These are phyloP conservation scores for Neodiprion pinetum DNA, from an alignment of 1,140 invertebrate genomes.

Conservation along the genomic window DNA sequence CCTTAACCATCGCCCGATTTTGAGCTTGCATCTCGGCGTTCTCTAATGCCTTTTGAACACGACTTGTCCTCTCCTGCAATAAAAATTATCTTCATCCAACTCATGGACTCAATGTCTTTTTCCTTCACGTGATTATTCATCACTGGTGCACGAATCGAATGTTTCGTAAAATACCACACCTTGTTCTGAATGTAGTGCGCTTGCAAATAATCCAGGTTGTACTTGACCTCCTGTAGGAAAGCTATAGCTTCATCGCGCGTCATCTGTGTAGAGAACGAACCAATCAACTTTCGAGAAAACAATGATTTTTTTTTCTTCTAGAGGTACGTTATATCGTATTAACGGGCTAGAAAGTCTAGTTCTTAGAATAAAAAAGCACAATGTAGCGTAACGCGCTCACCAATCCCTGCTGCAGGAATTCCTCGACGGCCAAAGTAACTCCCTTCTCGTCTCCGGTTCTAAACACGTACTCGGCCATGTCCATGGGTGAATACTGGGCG, in stretches of 20 bases:
- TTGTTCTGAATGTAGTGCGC: conserved; percentile 66
- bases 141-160: not conserved
- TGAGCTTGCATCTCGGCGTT: conserved; percentile 15
- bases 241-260: conserved; percentile 73
- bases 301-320: not conserved
- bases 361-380: not conserved
- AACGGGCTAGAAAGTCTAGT: not conserved
- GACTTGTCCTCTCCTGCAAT: conserved; percentile 19
- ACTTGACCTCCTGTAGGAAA: conserved; percentile 76
- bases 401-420: conserved; percentile 74
- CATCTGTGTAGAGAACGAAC: conserved; percentile 60
- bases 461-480: conserved; percentile 80
- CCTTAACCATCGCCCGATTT: not conserved
- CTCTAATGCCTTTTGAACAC: conserved; percentile 23
- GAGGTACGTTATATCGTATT: not conserved
- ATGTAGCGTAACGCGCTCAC: conserved; percentile 55
- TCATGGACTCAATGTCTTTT: not conserved
- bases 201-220: conserved; percentile 71
- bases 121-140: not conserved
- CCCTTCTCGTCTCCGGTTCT: conserved; percentile 80
- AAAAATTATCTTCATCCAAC: not conserved
- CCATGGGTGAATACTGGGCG: conserved; percentile 71
- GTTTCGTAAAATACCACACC: conserved; percentile 28
- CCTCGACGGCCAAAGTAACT: conserved; percentile 75
- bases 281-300: not conserved